Conservation (phyloP, 2,797 vertebrate species). For the Tarsius wallacei region DNA sequence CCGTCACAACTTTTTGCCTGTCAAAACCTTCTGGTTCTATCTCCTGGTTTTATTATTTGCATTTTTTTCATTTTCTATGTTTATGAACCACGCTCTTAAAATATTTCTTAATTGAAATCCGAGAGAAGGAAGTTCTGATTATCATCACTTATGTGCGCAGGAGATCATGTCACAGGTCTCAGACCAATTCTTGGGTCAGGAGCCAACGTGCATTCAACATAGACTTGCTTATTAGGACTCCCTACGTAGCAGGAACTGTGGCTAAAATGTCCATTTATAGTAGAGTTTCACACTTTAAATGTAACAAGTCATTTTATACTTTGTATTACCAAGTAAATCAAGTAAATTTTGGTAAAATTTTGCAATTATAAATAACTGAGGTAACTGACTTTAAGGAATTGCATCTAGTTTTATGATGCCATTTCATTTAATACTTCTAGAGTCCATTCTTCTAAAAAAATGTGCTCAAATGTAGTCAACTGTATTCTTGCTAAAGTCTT, state of each 20-base stretch:
- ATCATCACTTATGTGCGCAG: neutral
- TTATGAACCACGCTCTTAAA: neutral
- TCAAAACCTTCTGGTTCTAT: neutral
- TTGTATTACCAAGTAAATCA: neutral
- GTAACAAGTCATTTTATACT: neutral
- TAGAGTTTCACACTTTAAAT: neutral
- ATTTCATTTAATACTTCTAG: neutral
- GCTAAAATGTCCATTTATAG: neutral
- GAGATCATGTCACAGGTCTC: neutral
- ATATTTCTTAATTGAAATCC: constrained; percentile 35
- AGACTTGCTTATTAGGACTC: neutral
- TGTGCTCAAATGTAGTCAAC: neutral
- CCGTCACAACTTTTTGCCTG: neutral
- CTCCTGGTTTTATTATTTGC: neutral
- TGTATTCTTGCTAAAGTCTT: neutral
- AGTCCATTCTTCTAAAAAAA: neutral
- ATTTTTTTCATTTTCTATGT: constrained; percentile 14
- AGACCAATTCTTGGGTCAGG: neutral
- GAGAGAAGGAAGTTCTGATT: neutral
- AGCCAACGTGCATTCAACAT: neutral
- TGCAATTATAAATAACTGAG: neutral
- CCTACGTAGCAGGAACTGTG: neutral
- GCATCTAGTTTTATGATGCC: neutral
- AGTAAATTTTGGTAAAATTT: neutral
- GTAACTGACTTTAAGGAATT: neutral